phyloP scores from a whole-genome alignment of 2,888 invertebrate genomes.

The Epirrita christyi region DNA sequence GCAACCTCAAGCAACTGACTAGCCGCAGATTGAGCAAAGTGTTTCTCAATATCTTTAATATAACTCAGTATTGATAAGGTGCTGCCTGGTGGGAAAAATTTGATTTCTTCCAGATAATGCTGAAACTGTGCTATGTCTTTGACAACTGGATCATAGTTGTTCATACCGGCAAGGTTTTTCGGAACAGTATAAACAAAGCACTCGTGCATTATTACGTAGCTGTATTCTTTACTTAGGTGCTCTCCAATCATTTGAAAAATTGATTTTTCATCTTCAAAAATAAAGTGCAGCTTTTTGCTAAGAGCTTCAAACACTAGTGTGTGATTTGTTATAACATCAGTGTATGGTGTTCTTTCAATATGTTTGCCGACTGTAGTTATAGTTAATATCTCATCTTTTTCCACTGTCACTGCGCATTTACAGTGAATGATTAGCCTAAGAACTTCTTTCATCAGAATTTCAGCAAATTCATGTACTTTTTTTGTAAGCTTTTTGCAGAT shows the following conservation, averaged over 20 bases:
- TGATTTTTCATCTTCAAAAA: slow-evolving; percentile 66
- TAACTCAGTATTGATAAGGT: slow-evolving; percentile 86
- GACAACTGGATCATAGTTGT: slow-evolving; percentile 86
- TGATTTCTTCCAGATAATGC: slow-evolving; percentile 82
- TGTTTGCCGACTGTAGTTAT: slow-evolving; percentile 69
- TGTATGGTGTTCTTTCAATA: slow-evolving; percentile 73
- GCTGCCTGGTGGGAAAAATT: slow-evolving; percentile 84
- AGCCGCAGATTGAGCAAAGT: slow-evolving; percentile 91
- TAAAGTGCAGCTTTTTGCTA: slow-evolving; percentile 80
- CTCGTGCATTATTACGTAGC: slow-evolving; percentile 87
- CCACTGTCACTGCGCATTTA: slow-evolving; percentile 69
- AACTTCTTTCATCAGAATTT: slow-evolving; percentile 83
- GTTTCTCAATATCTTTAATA: slow-evolving; percentile 88
- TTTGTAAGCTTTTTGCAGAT: slow-evolving; percentile 67
- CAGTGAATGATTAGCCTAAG: slow-evolving; percentile 84
- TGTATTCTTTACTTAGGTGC: slow-evolving; percentile 84
- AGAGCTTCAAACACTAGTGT: slow-evolving; percentile 85
- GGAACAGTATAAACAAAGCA: slow-evolving; percentile 92
- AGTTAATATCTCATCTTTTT: slow-evolving; percentile 62
- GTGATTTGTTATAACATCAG: slow-evolving; percentile 84
- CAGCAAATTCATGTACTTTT: slow-evolving; percentile 84
- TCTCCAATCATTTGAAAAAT: slow-evolving; percentile 84
- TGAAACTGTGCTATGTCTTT: slow-evolving; percentile 88
- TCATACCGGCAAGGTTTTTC: slow-evolving; percentile 88
- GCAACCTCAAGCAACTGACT: slow-evolving; percentile 89